A percentile compares a stretch with the other conserved stretches of the same genome.
Evolutionary conservation across 2,888 invertebrate genomes (phyloP).

Genomic region (Acronicta aceris): DNA sequence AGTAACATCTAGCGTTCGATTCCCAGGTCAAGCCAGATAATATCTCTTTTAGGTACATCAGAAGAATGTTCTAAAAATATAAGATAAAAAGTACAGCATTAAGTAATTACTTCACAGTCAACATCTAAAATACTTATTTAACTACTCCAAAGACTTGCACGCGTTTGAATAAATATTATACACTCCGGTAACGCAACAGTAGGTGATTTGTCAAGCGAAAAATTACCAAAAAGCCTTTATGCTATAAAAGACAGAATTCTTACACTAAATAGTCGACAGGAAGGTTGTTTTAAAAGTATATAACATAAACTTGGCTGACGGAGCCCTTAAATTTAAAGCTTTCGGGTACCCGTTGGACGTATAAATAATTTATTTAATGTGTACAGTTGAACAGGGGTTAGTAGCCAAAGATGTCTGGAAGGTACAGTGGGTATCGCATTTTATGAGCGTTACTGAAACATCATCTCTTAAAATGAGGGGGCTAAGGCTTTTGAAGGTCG

Average conservation of each 20-base stretch:
- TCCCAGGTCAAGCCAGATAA: no score
- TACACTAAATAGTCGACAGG: slow-evolving; percentile 49
- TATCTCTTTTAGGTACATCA: no score
- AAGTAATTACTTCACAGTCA: background rate
- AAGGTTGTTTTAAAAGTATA: slow-evolving; percentile 39
- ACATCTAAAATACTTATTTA: slow-evolving; percentile 9
- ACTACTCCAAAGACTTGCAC: slow-evolving; percentile 7
- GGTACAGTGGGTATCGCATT: background rate
- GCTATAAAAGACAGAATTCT: slow-evolving; percentile 62
- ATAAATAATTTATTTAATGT: slow-evolving; percentile 61
- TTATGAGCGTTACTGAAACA: slow-evolving; percentile 1
- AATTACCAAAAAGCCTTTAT: slow-evolving; percentile 59
- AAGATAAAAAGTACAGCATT: no score
- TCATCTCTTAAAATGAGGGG: no score
- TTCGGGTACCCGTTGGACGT: slow-evolving; percentile 48
- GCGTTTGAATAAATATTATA: slow-evolving; percentile 28
- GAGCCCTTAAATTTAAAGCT: slow-evolving; percentile 57
- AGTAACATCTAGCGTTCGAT: no score
- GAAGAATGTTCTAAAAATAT: no score
- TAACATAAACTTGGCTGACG: slow-evolving; percentile 47
- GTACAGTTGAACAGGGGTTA: slow-evolving; percentile 15
- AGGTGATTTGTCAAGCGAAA: slow-evolving; percentile 64
- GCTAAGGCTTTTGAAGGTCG: no score
- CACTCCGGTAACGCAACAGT: slow-evolving; percentile 34
- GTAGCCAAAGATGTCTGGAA: slow-evolving; percentile 13